These are phyloP conservation scores for Akabosia matsudoensis DNA, from an alignment of 1,140 invertebrate genomes.

Conservation along the genomic window DNA sequence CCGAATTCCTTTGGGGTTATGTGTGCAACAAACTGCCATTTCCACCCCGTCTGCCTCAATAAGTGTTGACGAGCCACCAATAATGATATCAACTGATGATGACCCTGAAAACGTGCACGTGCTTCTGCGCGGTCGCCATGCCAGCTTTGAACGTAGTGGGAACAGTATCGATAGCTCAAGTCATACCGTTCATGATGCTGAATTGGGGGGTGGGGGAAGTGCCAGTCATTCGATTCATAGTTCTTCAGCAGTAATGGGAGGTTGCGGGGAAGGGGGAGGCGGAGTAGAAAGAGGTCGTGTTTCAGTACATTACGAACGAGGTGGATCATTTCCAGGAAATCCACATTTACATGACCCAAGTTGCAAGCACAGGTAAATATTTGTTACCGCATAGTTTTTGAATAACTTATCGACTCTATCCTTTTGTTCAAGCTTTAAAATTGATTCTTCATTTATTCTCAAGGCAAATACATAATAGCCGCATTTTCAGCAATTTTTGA, in stretches of 20 bases:
- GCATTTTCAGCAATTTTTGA: no score
- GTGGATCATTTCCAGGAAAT: conserved; percentile 9
- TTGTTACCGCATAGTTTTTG: background rate
- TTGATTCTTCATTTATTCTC: no score
- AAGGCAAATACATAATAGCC: no score
- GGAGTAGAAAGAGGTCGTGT: background rate
- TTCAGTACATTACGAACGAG: background rate
- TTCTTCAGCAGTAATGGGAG: background rate
- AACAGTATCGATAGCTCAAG: background rate
- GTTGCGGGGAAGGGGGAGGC: background rate
- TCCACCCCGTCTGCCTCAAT: conserved; percentile 40
- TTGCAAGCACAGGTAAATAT: conserved; percentile 11
- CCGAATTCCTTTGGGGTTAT: conserved; percentile 36
- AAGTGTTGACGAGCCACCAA: conserved; percentile 42
- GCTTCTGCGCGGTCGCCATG: background rate
- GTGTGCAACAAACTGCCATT: conserved; percentile 41
- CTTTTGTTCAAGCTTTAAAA: no score
- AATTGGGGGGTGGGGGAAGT: background rate
- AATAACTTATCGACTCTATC: no score
- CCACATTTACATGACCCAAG: background rate
- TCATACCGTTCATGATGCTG: conserved; percentile 1
- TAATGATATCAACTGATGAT: conserved; percentile 45
- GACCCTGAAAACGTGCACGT: conserved; percentile 34
- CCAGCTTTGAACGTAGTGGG: background rate
- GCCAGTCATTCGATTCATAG: background rate